Conservation (phyloP, 2,797 vertebrate genomes). For the Aulostomus chinensis region DNA sequence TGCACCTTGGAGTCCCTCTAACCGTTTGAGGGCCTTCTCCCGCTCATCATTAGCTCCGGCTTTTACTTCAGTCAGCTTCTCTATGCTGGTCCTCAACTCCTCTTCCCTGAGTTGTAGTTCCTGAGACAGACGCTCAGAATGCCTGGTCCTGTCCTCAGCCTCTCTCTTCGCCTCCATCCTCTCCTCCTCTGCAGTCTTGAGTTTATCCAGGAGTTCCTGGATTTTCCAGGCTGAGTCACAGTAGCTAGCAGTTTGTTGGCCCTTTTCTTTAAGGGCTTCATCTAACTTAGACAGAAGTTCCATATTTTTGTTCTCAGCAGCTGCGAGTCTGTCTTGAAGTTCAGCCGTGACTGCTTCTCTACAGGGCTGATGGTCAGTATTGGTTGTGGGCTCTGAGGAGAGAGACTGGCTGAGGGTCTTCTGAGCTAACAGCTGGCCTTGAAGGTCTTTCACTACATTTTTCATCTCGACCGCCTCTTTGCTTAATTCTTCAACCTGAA, state of each 20-base stretch:
- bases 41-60: constrained; percentile 69
- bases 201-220: constrained; percentile 81
- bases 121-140: constrained; percentile 71
- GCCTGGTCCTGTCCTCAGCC: constrained; percentile 58
- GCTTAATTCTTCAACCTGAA: constrained; percentile 54
- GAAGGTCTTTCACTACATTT: constrained; percentile 76
- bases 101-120: constrained; percentile 82
- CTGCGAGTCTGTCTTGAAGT: constrained; percentile 70
- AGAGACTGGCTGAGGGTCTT: constrained; percentile 60
- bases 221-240: constrained; percentile 78
- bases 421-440: constrained; percentile 76
- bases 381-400: constrained; percentile 19
- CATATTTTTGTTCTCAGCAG: constrained; percentile 77
- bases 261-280: constrained; percentile 68
- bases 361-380: constrained; percentile 48
- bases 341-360: constrained; percentile 62
- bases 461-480: constrained; percentile 74
- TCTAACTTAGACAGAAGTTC: constrained; percentile 77
- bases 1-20: constrained; percentile 78
- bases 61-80: constrained; percentile 65
- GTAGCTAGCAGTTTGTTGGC: constrained; percentile 69
- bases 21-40: constrained; percentile 57
- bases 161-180: constrained; percentile 72
- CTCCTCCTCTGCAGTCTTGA: constrained; percentile 78
- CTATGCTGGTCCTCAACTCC: constrained; percentile 70